Evolutionary conservation across 2,888 invertebrate genomes (phyloP).

Genomic region (Amphimallon solstitiale): DNA sequence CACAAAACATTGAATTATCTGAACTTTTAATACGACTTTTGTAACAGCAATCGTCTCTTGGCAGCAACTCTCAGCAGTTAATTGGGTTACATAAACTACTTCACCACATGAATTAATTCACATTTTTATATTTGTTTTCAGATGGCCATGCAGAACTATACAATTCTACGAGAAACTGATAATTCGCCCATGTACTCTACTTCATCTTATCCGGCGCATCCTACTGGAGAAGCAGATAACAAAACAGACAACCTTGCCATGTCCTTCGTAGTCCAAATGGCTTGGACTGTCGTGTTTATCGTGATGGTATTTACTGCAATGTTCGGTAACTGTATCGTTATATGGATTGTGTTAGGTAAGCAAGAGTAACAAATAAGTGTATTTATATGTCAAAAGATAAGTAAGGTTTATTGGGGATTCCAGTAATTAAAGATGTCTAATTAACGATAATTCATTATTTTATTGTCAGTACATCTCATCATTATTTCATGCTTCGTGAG

Average conservation of each 20-base stretch:
- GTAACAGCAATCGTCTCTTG: too few species aligned
- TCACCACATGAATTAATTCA: not conserved
- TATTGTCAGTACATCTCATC: too few species aligned
- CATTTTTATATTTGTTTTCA: conserved; percentile 13
- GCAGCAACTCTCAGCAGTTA: too few species aligned
- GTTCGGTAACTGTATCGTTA: conserved; percentile 89
- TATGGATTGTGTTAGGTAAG: conserved; percentile 91
- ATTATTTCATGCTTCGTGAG: too few species aligned
- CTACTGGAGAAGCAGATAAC: conserved; percentile 29
- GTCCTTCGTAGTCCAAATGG: conserved; percentile 72
- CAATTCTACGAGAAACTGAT: conserved; percentile 36
- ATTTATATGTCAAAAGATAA: too few species aligned
- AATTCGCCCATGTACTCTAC: conserved; percentile 32
- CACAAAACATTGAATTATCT: too few species aligned
- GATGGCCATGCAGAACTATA: conserved; percentile 34
- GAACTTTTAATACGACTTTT: too few species aligned
- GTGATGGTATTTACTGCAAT: conserved; percentile 83
- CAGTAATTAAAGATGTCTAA: too few species aligned
- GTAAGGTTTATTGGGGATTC: too few species aligned
- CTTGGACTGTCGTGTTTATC: conserved; percentile 81
- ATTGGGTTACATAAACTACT: too few species aligned
- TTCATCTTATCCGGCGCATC: not conserved
- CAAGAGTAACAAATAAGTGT: too few species aligned
- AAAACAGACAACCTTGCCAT: conserved; percentile 64
- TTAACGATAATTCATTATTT: too few species aligned